Percentiles rank a stretch among this genome's conserved stretches.
Conservation (phyloP, 2,113 vertebrate genomes). For the Arizona elegans region DNA sequence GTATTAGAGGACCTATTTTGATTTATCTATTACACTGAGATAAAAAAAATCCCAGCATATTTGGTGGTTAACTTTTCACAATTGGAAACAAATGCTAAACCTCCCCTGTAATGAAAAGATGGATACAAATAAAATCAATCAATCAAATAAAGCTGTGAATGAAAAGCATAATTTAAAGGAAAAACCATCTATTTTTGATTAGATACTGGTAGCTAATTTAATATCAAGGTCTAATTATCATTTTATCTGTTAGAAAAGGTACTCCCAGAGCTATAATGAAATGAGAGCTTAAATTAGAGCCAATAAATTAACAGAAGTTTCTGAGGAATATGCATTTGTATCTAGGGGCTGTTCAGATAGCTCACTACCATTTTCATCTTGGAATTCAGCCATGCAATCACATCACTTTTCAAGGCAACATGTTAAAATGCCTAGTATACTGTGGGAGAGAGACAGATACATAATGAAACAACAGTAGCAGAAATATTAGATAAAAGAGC, state of each 20-base stretch:
- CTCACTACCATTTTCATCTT: background rate
- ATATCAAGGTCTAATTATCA: background rate
- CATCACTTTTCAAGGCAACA: too few relatives aligned
- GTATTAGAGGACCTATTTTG: background rate
- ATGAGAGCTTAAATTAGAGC: background rate
- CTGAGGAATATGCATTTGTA: background rate
- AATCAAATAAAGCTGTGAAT: background rate
- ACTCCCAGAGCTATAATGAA: background rate
- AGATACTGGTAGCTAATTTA: background rate
- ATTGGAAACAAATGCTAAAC: background rate
- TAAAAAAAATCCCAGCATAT: background rate
- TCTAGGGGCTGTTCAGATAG: background rate
- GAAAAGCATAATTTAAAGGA: background rate
- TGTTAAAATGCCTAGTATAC: background rate
- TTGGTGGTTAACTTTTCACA: background rate
- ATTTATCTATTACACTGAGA: rapidly evolving
- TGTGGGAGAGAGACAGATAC: background rate
- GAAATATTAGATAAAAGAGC: background rate
- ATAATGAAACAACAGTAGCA: background rate
- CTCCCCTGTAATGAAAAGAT: background rate
- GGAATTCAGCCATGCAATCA: background rate
- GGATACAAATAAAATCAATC: background rate
- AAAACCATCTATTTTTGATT: background rate
- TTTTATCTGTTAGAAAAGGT: background rate
- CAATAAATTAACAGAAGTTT: background rate